Evolutionary conservation across 1,140 invertebrate species (phyloP).

Genomic region (Aphaenogaster rudis): DNA sequence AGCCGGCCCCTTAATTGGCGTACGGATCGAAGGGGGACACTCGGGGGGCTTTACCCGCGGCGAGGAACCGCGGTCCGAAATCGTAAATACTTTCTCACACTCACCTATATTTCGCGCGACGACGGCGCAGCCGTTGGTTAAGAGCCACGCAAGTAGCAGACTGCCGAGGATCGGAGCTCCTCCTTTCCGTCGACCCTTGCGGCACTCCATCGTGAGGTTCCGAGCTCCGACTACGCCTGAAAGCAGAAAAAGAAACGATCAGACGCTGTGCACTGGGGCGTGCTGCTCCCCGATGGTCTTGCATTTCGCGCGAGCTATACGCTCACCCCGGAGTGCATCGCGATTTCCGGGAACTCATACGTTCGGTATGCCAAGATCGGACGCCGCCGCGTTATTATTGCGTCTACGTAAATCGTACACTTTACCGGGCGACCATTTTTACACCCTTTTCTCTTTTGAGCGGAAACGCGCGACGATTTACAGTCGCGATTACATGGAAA

Average conservation of each 20-base stretch:
- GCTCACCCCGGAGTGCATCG: slow-evolving; percentile 39
- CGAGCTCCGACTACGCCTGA: slow-evolving; percentile 85
- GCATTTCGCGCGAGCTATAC: slow-evolving; percentile 21
- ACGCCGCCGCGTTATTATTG: slow-evolving; percentile 29
- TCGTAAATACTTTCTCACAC: slow-evolving; percentile 75
- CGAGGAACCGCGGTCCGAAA: slow-evolving; percentile 63
- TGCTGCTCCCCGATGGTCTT: slow-evolving; percentile 17
- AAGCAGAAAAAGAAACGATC: slow-evolving; percentile 72
- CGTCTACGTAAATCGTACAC: slow-evolving; percentile 46
- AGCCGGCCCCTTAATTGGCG: slow-evolving; percentile 71
- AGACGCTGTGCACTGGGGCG: slow-evolving; percentile 14
- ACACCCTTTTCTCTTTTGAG: not conserved
- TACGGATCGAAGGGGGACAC: slow-evolving; percentile 46
- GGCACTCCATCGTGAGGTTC: slow-evolving; percentile 85
- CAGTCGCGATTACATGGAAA: slow-evolving; percentile 32
- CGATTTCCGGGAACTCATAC: slow-evolving; percentile 47
- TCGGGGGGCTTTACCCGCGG: slow-evolving; percentile 21
- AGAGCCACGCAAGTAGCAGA: slow-evolving; percentile 84
- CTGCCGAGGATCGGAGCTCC: slow-evolving; percentile 80
- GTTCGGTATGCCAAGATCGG: not conserved
- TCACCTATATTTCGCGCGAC: slow-evolving; percentile 84
- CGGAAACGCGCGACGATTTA: not conserved
- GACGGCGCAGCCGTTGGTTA: slow-evolving; percentile 83
- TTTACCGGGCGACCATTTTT: slow-evolving; percentile 1
- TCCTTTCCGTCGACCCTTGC: slow-evolving; percentile 85